Evolutionary conservation across 2,888 invertebrate species (phyloP), one percentile per base, ranked within the genome.

Genomic region (Holacanthella duospinosa): DNA sequence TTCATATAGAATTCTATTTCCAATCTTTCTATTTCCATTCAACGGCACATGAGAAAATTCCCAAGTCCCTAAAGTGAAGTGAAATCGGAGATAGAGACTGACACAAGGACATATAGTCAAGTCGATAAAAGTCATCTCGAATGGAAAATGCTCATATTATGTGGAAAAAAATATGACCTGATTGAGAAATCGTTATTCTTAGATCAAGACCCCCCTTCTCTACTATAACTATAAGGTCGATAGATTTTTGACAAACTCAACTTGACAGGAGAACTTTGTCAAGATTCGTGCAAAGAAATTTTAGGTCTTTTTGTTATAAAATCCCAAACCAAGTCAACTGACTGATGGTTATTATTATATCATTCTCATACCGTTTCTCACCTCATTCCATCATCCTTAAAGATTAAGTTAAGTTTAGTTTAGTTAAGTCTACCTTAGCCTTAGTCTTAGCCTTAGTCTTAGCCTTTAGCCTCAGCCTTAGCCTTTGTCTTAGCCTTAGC

Each of bases 1-100:
- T 48, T 48, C 48, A 48, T 48, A 48, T 48, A 48, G 48, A 48
- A 48, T 48, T 48, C 48, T 48, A 48, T 48, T 48, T 48, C 48
- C 48, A 48, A 48, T 48, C 48, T 48, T 48, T 48, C n/a, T 48
- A 48, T 48, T 48, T 21, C 48, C 4, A 48, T 48, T 48, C 48
- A 48, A 21, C 48, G 16, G 21, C 21, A 48, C 48, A 48, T 48
- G 48, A 21, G 48, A 48, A 48, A 48, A 48, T 48, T 48, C 48
- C 48, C 48, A 48, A 48, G 19, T 48, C 4, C 48, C 48, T 48
- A 4, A 48, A 21, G 19, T 48, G 19, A 48, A 48, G 48, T 48
- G 48, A 48, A 48, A 48, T 48, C 48, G n/a, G 21, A 48, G 48
- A 48, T 48, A 48, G 48, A 16, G 48, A 48, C 48, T 16, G 48